Conservation (phyloP, 1,140 invertebrate genomes). For the Ridgeia piscesae region DNA sequence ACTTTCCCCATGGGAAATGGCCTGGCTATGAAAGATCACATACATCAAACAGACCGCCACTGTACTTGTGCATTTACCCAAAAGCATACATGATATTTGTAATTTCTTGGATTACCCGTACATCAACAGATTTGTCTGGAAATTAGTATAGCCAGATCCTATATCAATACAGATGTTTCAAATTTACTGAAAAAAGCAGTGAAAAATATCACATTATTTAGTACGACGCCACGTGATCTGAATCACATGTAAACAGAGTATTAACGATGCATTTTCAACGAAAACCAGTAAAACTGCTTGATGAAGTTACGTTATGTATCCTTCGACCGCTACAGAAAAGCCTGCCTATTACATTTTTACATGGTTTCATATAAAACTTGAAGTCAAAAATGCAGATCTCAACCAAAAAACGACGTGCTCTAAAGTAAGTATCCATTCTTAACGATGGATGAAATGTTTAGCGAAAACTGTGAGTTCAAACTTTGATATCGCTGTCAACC, state of each 20-base stretch:
- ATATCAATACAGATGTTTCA: neutral
- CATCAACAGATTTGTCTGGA: neutral
- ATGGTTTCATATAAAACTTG: neutral
- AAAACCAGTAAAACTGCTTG: neutral
- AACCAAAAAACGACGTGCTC: neutral
- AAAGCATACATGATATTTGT: neutral
- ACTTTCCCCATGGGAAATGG: neutral
- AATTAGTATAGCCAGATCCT: neutral
- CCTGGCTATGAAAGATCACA: neutral
- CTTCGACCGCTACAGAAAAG: neutral
- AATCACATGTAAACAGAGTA: neutral
- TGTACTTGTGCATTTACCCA: neutral
- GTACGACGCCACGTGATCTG: neutral
- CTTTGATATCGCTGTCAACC: neutral
- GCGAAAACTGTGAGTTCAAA: neutral
- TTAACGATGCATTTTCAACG: neutral
- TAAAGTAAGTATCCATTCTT: neutral
- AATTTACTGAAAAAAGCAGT: neutral
- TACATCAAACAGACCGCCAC: neutral
- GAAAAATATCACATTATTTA: neutral
- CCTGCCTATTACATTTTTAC: neutral
- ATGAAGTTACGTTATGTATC: neutral
- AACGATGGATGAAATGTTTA: neutral
- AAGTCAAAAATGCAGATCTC: neutral
- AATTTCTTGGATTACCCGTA: neutral